Base-by-base conservation (phyloP, 2,888 invertebrate genomes). In the Eurytoma adleriae region DNA sequence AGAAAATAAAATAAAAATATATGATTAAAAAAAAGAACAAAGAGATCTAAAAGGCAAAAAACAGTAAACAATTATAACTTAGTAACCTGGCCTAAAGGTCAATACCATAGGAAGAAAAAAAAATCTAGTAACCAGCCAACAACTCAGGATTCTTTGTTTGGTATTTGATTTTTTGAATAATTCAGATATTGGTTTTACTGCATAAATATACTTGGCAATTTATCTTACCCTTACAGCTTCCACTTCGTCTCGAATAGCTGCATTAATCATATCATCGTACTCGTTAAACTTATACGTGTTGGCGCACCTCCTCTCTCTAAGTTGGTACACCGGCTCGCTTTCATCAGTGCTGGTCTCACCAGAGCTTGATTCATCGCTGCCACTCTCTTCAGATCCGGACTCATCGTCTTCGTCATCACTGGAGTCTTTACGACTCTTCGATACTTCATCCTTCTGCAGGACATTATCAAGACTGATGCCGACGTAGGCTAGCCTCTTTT, bases 201-300 rank as follows among this genome's bases (percentile, higher is more conserved):
- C 7, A 40, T 10, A 40, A 40, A 1, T 40, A 40, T 10, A 40
- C 10, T 40, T 0, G 7, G 3, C 1, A 5, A 40, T 1, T 20
- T 12, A 57, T 52, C 70, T 74, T 56, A 80, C 82, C 64, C 75
- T 73, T 4, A 94, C 94, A 4, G 95, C 94, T 61, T 94, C 94
- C 88, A 95, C 94, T 87, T 96, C 96, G 85, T 95, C 95, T 92
- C 94, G 88, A 84, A 97, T 95, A 13, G 99, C 99, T 59, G 96
- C 97, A 89, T 97, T 96, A 85, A 99, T 99, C 90, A 99, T 94
- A 50, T 98, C 96, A 89, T 99, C 99, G 91, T 96, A 99, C 90
- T 99, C 98, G 89, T 96, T 96, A 85, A 98, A 96, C 83, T 95
- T 94, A 87, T 96, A 96, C 89, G 97, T 95, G 84, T 95, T 96